Percentiles rank a stretch among this genome's conserved stretches.
These are phyloP conservation scores for Chloroceryle inda DNA, from an alignment of 2,797 vertebrate species.

Conservation along the genomic window DNA sequence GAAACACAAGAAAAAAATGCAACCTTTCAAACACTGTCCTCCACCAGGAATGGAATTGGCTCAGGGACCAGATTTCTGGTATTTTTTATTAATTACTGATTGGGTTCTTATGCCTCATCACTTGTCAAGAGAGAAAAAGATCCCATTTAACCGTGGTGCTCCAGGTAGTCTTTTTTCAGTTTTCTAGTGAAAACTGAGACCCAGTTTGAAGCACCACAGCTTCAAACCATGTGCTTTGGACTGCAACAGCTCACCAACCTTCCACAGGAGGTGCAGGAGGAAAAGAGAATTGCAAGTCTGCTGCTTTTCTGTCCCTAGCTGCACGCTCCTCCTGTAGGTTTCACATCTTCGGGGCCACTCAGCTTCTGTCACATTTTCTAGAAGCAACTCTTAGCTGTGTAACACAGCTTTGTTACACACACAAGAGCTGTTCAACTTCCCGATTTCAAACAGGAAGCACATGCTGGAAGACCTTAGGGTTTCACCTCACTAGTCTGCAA, in stretches of 20 bases:
- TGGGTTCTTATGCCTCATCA: neutral
- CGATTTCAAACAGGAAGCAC: neutral
- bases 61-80: neutral
- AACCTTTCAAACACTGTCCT: neutral
- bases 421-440: neutral
- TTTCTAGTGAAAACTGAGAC: neutral
- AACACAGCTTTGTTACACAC: neutral
- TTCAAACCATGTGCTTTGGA: neutral
- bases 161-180: neutral
- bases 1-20: neutral
- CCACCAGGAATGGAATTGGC: neutral
- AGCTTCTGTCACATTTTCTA: neutral
- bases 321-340: accelerated
- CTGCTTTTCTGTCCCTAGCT: neutral
- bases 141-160: neutral
- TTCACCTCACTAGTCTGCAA: neutral
- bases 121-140: neutral
- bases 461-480: neutral
- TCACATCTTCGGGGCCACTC: neutral
- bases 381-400: neutral
- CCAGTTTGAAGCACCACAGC: accelerated
- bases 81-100: neutral
- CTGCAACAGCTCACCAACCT: neutral
- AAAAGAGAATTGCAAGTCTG: neutral
- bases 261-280: accelerated